phyloP scores from a whole-genome alignment of 1,140 invertebrate genomes.

The Delia radicum region DNA sequence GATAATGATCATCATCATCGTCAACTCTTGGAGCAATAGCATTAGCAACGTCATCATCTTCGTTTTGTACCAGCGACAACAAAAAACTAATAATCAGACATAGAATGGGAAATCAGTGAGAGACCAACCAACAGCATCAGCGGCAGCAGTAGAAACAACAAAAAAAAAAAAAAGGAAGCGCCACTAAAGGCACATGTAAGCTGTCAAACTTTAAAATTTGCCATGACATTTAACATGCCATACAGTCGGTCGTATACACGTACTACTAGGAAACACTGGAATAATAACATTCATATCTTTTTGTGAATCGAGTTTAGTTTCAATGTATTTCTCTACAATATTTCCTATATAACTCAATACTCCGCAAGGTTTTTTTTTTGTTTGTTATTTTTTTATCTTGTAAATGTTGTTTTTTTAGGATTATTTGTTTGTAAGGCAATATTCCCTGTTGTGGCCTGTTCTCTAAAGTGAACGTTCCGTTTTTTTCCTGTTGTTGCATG shows the following conservation, averaged over 20 bases:
- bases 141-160: not conserved
- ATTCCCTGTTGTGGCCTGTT: too few relatives aligned
- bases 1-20: not conserved
- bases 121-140: not conserved
- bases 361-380: not conserved
- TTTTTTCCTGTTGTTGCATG: too few relatives aligned
- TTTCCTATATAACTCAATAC: not conserved
- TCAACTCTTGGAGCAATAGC: not conserved
- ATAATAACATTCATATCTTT: not conserved
- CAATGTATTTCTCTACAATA: not conserved
- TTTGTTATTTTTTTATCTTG: not conserved
- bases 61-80: not conserved
- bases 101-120: not conserved
- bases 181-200: slow-evolving; percentile 22
- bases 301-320: not conserved
- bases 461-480: too few relatives aligned
- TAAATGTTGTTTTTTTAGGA: too few relatives aligned
- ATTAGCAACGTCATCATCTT: not conserved
- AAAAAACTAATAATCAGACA: not conserved
- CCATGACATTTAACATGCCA: slow-evolving; percentile 23
- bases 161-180: slow-evolving; percentile 8
- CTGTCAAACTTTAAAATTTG: slow-evolving; percentile 24
- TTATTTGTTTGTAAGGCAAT: too few relatives aligned
- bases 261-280: not conserved
- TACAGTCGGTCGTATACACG: not conserved